These are phyloP conservation scores for Periplaneta americana DNA, from an alignment of 1,140 invertebrate species.

Conservation along the genomic window DNA sequence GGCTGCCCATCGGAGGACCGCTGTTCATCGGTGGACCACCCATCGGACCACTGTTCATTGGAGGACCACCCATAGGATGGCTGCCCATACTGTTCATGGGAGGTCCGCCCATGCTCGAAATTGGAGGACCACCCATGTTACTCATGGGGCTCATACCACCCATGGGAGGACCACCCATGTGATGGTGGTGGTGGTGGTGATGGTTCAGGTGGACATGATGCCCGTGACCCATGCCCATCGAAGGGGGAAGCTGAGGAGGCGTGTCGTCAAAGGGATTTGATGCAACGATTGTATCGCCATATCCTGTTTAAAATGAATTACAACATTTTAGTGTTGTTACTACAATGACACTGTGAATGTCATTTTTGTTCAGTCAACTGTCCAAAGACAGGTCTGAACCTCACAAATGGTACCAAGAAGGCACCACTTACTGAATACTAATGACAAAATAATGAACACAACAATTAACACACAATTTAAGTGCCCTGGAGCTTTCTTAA, in stretches of 20 bases:
- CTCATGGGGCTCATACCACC: constrained; percentile 41
- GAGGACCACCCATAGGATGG: constrained; percentile 47
- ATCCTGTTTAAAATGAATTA: constrained; percentile 40
- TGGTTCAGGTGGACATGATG: constrained; percentile 51
- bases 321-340: not conserved
- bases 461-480: too few species aligned
- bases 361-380: too few species aligned
- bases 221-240: constrained; percentile 32
- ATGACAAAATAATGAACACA: too few species aligned
- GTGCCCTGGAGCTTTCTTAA: too few species aligned
- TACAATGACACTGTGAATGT: not conserved
- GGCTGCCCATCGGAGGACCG: constrained; percentile 55
- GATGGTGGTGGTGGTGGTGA: constrained; percentile 31
- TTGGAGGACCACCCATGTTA: constrained; percentile 32
- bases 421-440: too few species aligned
- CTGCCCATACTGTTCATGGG: constrained; percentile 51
- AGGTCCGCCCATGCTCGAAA: constrained; percentile 52
- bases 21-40: constrained; percentile 35
- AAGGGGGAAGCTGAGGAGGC: constrained; percentile 53
- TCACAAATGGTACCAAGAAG: too few species aligned
- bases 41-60: constrained; percentile 32
- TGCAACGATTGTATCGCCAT: constrained; percentile 89
- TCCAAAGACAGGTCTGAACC: too few species aligned
- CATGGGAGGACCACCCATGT: constrained; percentile 60
- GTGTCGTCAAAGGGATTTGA: constrained; percentile 95